Evolutionary conservation across 1,140 invertebrate genomes (phyloP).

Genomic region (Leptonema lineaticorne): DNA sequence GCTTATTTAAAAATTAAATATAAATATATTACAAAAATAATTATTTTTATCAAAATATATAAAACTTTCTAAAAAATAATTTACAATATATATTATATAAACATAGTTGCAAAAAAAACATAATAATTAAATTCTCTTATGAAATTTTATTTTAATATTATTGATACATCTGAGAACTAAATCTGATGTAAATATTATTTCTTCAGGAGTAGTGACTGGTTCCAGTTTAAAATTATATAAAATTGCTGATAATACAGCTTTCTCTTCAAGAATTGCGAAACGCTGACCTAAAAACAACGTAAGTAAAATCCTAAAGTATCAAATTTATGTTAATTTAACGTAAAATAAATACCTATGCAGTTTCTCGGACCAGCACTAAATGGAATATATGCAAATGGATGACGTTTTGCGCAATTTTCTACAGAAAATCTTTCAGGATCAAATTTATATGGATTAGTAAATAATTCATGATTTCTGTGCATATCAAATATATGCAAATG

Average conservation of each 20-base stretch:
- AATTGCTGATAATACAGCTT: constrained; percentile 65
- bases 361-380: constrained; percentile 77
- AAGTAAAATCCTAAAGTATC: not conserved
- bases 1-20: not conserved
- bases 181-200: constrained; percentile 57
- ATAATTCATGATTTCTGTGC: constrained; percentile 68
- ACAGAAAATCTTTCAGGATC: constrained; percentile 77
- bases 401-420: constrained; percentile 58
- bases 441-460: constrained; percentile 70
- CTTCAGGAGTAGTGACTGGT: constrained; percentile 56
- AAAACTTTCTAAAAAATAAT: not conserved
- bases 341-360: constrained; percentile 61
- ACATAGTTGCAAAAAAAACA: not conserved
- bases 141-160: constrained; percentile 43
- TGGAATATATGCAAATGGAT: constrained; percentile 70
- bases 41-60: not conserved
- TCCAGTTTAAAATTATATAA: constrained; percentile 63
- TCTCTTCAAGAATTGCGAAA: constrained; percentile 73
- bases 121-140: constrained; percentile 3
- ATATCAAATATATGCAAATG: constrained; percentile 54
- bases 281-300: constrained; percentile 57
- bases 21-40: not conserved
- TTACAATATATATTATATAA: not conserved
- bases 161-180: constrained; percentile 60
- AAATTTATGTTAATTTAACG: too few relatives aligned